A percentile compares a stretch with the other conserved stretches of the same genome.
These are phyloP conservation scores for Chirona hameri DNA, from an alignment of 2,888 invertebrate genomes.

Conservation along the genomic window DNA sequence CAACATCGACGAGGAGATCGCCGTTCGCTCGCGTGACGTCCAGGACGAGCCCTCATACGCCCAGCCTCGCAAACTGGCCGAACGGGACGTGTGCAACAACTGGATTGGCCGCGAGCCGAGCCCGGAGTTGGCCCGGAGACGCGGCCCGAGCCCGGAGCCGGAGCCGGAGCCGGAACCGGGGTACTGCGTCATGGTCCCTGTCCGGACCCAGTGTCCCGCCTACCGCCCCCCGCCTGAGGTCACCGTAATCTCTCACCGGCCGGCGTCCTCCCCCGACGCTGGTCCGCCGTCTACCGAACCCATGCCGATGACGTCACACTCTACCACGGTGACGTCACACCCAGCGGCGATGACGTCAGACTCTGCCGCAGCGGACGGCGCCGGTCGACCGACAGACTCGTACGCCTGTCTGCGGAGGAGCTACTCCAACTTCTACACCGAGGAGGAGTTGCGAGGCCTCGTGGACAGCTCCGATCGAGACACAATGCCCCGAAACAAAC, in stretches of 20 bases:
- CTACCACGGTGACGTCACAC: not conserved
- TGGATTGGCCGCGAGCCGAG: not conserved
- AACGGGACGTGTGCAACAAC: constrained; percentile 1
- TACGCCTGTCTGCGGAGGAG: constrained; percentile 4
- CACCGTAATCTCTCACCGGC: not conserved
- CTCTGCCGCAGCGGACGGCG: not conserved
- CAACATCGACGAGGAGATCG: constrained; percentile 24
- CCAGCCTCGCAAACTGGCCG: not conserved
- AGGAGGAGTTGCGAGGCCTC: constrained; percentile 1
- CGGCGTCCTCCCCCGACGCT: too few relatives aligned
- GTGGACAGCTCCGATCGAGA: constrained; percentile 24
- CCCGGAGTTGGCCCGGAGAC: not conserved
- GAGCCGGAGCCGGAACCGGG: not conserved
- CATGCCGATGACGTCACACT: not conserved
- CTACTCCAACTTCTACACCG: constrained; percentile 28
- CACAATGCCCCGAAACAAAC: not conserved
- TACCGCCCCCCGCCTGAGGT: constrained; percentile 11
- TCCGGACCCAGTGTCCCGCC: not conserved
- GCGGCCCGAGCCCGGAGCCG: not conserved
- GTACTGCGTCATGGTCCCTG: not conserved
- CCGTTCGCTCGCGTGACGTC: not conserved
- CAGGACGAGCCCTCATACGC: not conserved
- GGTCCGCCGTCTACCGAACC: too few relatives aligned
- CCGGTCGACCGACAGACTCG: not conserved
- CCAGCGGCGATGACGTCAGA: not conserved